Evolutionary conservation across 2,797 vertebrate species (phyloP).

Genomic region (Pelochelys cantorii): DNA sequence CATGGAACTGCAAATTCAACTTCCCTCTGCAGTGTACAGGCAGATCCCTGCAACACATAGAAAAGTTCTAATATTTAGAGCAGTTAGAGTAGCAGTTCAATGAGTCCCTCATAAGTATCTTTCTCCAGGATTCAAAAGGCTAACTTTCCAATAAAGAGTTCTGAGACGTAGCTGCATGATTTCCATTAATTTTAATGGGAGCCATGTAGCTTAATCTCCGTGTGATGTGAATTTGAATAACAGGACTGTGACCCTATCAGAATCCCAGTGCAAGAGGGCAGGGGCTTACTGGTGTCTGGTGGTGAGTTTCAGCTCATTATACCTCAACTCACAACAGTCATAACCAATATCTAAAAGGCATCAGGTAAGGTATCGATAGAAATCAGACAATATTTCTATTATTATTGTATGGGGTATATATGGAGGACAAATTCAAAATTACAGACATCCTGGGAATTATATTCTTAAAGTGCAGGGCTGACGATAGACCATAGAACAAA

Average conservation of each 20-base stretch:
- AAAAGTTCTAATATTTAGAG: background rate
- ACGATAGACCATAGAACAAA: background rate
- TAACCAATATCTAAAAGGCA: background rate
- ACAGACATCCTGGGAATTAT: background rate
- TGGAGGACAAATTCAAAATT: background rate
- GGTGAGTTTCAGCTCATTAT: background rate
- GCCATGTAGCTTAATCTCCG: background rate
- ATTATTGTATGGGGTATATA: background rate
- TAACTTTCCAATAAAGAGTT: background rate
- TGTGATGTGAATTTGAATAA: background rate
- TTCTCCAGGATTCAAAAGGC: background rate
- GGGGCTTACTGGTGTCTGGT: background rate
- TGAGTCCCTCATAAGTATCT: background rate
- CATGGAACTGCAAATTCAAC: background rate
- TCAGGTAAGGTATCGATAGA: background rate
- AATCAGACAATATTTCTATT: background rate
- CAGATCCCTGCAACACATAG: background rate
- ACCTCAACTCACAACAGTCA: background rate
- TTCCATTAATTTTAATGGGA: background rate
- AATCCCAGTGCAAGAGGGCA: background rate
- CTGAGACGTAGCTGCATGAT: background rate
- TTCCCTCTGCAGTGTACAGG: fast-evolving
- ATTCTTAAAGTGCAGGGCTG: background rate
- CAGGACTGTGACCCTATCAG: background rate
- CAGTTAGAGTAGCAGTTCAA: background rate